These are phyloP conservation scores for Lytechinus pictus DNA, from an alignment of 35 echinoderm and acorn worm genomes.

Conservation along the genomic window DNA sequence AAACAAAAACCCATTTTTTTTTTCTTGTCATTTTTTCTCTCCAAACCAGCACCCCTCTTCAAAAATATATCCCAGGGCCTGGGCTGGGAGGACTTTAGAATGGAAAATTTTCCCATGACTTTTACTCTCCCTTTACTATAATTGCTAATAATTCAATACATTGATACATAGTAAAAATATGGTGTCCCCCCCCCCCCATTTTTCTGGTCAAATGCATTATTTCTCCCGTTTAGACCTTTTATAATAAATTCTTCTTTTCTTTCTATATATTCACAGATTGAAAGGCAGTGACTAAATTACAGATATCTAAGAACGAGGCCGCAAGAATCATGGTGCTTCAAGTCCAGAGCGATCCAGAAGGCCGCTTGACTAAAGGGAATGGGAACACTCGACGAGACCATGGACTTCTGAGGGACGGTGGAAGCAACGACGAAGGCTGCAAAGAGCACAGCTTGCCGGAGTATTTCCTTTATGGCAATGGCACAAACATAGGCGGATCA, in stretches of 20 bases:
- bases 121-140: no score
- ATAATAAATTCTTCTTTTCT: not conserved
- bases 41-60: no score
- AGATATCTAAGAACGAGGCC: not conserved
- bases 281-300: not conserved
- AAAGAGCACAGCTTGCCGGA: not conserved
- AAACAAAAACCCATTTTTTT: no score
- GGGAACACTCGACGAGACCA: not conserved
- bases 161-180: no score
- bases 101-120: no score
- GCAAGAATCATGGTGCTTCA: not conserved
- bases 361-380: not conserved
- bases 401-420: not conserved
- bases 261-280: not conserved
- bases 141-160: no score
- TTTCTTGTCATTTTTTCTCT: no score
- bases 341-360: not conserved
- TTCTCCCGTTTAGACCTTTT: no score
- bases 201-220: no score
- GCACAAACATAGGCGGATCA: not conserved
- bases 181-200: no score
- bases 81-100: no score
- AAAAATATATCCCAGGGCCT: no score
- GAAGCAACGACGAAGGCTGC: not conserved
- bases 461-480: not conserved